Base-by-base conservation (phyloP, 2,888 invertebrate genomes). In the Cactoblastis cactorum region DNA sequence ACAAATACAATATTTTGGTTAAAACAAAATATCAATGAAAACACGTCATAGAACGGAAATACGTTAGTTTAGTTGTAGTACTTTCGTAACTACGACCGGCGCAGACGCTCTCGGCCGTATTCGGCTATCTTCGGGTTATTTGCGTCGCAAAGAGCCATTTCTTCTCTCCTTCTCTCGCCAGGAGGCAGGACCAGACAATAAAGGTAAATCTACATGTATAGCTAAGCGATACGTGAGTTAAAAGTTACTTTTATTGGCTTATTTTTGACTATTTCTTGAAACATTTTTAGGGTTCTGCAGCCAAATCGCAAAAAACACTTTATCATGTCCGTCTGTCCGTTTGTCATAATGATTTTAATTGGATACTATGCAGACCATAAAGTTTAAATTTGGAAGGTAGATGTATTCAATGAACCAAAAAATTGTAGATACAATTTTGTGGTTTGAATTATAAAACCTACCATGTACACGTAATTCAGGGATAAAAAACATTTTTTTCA, bases 21-120 rank as follows among this genome's bases (percentile, higher is more conserved):
- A n/a, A n/a, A n/a, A n/a, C n/a, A 71, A 74, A 75, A 75, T 73
- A 77, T 83, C 83, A 85, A 85, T 86, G 83, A 73, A 76, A 74
- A 73, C 65, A 75, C 80, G 80, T 78, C 77, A 82, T 67, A 67
- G 61, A 67, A 74, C 63, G 70, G 70, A 73, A 76, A 74, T 76
- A 77, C 65, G 59, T 56, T 53, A 52, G 63, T 52, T 56, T 53
- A 52, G 63, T 52, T 59, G 62, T 62, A 61, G 66, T 74, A n/a
- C n/a, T n/a, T n/a, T n/a, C n/a, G n/a, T n/a, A 74, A 68, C 68
- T 58, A 59, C 65, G 67, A 65, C 62, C 74, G 63, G 74, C 85
- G 82, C 78, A 60, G 47, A 74, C 79, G 81, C 74, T 61, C n/a
- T 83, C 80, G 80, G 67, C 22, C 49, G 49, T 49, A 53, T 53